Evolutionary conservation across 2,113 vertebrate genomes (phyloP).

Genomic region (Otolemur garnettii): DNA sequence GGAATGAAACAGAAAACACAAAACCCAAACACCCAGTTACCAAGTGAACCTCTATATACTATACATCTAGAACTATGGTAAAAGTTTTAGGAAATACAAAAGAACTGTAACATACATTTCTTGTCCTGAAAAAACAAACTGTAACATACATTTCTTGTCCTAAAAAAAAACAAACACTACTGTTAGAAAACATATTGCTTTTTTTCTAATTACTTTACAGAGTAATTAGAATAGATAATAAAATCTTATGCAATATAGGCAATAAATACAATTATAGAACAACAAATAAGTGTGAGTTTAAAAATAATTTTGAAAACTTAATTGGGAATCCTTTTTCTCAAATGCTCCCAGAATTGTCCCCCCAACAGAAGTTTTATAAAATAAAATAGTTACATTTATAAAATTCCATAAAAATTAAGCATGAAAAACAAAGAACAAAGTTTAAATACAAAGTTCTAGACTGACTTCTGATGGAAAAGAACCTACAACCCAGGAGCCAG

Average conservation of each 20-base stretch:
- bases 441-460: conserved; percentile 60
- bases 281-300: background rate
- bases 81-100: background rate
- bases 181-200: background rate
- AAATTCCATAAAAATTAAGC: conserved; percentile 72
- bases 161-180: background rate
- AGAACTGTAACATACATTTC: background rate
- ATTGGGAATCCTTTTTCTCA: background rate
- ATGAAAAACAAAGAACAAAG: conserved; percentile 78
- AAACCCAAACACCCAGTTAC: background rate
- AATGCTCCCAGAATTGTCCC: background rate
- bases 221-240: background rate
- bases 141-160: background rate
- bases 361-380: conserved; percentile 45
- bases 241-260: background rate
- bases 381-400: conserved; percentile 21
- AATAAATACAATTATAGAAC: background rate
- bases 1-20: conserved; percentile 21
- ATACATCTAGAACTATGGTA: background rate
- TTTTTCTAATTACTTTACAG: background rate
- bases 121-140: background rate
- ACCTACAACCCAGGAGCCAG: conserved; percentile 65
- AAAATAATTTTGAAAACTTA: conserved; percentile 51
- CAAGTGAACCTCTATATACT: background rate
- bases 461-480: conserved; percentile 64